phyloP scores from a whole-genome alignment of 2,113 vertebrate genomes.

The Alces alces region DNA sequence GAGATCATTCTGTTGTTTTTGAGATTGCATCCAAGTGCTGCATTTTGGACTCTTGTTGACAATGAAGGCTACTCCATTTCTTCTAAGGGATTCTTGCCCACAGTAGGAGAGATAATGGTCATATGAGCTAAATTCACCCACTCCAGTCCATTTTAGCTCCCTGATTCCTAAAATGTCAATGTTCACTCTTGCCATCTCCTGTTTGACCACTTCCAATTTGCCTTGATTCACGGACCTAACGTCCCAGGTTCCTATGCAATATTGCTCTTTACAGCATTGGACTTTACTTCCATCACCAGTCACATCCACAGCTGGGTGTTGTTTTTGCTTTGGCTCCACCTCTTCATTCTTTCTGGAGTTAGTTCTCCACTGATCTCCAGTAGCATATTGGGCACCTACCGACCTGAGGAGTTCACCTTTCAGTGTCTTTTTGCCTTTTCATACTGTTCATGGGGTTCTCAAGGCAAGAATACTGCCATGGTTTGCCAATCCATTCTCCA shows the following conservation, averaged over 20 bases:
- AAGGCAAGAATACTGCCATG: not conserved
- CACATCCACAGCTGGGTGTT: not conserved
- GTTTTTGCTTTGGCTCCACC: not conserved
- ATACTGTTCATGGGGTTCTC: not conserved
- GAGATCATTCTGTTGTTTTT: not conserved
- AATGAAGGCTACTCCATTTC: not conserved
- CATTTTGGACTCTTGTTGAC: not conserved
- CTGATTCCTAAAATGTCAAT: not conserved
- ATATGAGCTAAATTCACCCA: not conserved
- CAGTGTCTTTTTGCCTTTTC: not conserved
- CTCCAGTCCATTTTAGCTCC: not conserved
- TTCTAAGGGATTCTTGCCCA: not conserved
- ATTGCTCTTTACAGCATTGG: not conserved
- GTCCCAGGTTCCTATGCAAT: not conserved
- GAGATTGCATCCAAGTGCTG: not conserved
- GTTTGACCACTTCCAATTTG: not conserved
- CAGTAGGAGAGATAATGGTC: not conserved
- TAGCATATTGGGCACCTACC: not conserved
- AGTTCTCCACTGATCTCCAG: not conserved
- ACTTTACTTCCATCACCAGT: not conserved
- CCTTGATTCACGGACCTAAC: not conserved
- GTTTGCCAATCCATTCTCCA: not conserved
- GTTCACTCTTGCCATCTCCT: not conserved
- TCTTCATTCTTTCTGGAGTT: not conserved
- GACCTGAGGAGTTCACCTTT: not conserved